These are phyloP conservation scores for Willowsia nigromaculata DNA, from an alignment of 2,888 invertebrate genomes.

Conservation along the genomic window DNA sequence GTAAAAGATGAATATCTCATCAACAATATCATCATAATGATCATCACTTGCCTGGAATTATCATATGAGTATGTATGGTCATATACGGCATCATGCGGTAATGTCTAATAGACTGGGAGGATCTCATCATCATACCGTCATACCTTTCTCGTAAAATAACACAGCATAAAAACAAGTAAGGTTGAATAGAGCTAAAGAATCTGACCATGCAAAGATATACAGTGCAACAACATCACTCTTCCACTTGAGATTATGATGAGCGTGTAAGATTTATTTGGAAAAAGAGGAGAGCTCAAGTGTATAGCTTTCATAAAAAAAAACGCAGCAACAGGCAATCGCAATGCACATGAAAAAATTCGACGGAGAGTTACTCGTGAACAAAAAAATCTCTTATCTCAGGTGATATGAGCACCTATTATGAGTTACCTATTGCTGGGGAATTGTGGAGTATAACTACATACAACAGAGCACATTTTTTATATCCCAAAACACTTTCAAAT, in stretches of 20 bases:
- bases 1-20: slow-evolving; percentile 25
- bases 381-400: neutral
- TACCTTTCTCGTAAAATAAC: slow-evolving; percentile 20
- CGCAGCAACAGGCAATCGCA: neutral
- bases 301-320: slow-evolving; percentile 5
- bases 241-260: neutral
- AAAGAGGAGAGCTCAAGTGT: slow-evolving; percentile 14
- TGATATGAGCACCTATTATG: neutral
- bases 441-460: neutral
- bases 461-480: neutral
- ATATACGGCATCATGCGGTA: neutral
- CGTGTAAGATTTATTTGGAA: neutral
- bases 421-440: neutral
- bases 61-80: neutral
- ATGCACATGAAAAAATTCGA: neutral
- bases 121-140: neutral
- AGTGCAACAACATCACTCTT: neutral
- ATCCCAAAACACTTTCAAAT: slow-evolving; percentile 1
- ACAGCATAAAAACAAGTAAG: neutral
- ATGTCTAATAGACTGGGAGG: slow-evolving; percentile 20
- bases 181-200: neutral
- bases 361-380: neutral
- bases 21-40: slow-evolving; percentile 10
- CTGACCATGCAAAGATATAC: neutral
- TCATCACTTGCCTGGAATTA: neutral